A percentile compares a stretch with the other conserved stretches of the same genome.
phyloP scores from a whole-genome alignment of 2,888 invertebrate genomes.

The Standfussiana lucernea region DNA sequence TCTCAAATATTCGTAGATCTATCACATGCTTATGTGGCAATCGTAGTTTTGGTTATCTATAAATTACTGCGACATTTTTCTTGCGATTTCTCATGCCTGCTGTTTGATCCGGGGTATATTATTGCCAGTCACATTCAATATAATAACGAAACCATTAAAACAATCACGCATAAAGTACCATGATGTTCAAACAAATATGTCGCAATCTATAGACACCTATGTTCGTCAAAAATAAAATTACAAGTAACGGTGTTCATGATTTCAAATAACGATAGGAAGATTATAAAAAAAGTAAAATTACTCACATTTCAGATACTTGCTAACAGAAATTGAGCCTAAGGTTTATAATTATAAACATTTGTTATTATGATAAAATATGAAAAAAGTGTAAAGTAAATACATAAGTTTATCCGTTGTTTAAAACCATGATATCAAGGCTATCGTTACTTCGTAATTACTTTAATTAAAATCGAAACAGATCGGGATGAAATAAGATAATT shows the following conservation, averaged over 20 bases:
- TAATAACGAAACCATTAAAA: constrained; percentile 9
- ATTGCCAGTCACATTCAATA: constrained; percentile 19
- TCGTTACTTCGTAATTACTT: constrained; percentile 26
- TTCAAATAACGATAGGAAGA: constrained; percentile 46
- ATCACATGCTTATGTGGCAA: constrained; percentile 56
- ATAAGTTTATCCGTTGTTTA: constrained; percentile 28
- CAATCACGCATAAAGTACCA: constrained; percentile 3
- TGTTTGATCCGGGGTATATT: background rate
- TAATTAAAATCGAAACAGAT: constrained; percentile 14
- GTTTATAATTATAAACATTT: background rate
- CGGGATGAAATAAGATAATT: constrained; percentile 54
- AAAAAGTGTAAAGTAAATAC: background rate
- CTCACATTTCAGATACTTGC: background rate
- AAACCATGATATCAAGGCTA: constrained; percentile 21
- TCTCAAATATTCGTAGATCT: constrained; percentile 54
- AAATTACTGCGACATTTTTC: constrained; percentile 29
- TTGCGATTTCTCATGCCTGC: background rate
- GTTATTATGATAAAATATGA: background rate
- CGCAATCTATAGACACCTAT: constrained; percentile 38
- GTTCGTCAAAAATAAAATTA: constrained; percentile 28
- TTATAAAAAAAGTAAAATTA: background rate
- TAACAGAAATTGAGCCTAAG: constrained; percentile 8
- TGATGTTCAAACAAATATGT: constrained; percentile 27
- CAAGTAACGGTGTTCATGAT: constrained; percentile 34
- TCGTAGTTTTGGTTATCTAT: constrained; percentile 24